Evolutionary conservation across 2,797 vertebrate genomes (phyloP), one percentile per base, ranked within the genome.

Genomic region (Ciconia nigra): DNA sequence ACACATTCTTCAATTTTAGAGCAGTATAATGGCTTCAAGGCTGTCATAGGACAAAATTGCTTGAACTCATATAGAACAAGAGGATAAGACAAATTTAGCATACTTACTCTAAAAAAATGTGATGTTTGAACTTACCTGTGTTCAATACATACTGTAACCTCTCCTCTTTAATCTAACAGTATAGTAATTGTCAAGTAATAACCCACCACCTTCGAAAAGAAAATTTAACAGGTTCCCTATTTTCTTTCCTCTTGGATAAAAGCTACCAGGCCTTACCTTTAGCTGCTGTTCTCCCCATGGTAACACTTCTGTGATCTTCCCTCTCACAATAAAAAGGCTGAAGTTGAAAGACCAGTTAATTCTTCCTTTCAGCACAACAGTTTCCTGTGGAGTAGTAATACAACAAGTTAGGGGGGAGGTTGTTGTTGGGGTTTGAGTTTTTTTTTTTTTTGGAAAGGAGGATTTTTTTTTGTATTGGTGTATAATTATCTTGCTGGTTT

Each of bases 231-330:
- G 46, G 61, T 83, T 91, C 28, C 17, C 14, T 74, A 20, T 44
- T 87, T 95, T 91, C 52, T 71, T 81, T 81, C 42, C 61, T 76
- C 87, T 91, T 46, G 35, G 12, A 92, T 92, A 93, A 91, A 89
- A 92, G 87, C 71, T 69, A 83, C 37, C 44, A 94, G 63, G 65
- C 85, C 92, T 98, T 98, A 98, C 99, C 99, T 99, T 99, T 99
- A 70, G 98, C 90, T 31, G 96, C 91, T 82, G 98, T 99, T 97
- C 98, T 99, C 84, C 98, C 99, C 99, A 99, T 99, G 96, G 88
- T 98, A 98, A 97, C 97, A 90, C 92, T 87, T 92, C 97, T 96
- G 96, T 96, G 91, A 96, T 97, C 55, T 96, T 84, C 51, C 72
- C 85, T 97, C 96, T 96, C 97, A 91, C 93, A 97, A 96, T 93